These are phyloP conservation scores for Globodera rostochiensis DNA, from an alignment of 1,140 invertebrate species.

Conservation along the genomic window DNA sequence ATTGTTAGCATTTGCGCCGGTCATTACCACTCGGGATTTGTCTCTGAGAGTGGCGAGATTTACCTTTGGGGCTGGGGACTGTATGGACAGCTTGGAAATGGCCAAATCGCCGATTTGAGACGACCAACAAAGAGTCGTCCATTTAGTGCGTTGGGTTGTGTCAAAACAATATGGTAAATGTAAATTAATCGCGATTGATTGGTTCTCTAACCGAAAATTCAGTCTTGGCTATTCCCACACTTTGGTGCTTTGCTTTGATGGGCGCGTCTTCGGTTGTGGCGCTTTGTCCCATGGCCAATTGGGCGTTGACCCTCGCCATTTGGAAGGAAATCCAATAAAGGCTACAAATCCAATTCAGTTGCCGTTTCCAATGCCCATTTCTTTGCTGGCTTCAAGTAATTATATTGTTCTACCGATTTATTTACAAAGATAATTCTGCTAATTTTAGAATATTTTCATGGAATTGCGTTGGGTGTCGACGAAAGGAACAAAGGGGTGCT, in stretches of 20 bases:
- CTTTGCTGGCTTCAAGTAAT: slow-evolving; percentile 34
- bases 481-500: slow-evolving; percentile 9
- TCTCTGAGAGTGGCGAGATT: slow-evolving; percentile 48
- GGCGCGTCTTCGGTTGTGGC: slow-evolving; percentile 47
- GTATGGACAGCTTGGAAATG: slow-evolving; percentile 50
- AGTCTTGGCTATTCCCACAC: slow-evolving; percentile 47
- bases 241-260: slow-evolving; percentile 42
- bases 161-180: neutral
- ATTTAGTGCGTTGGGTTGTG: slow-evolving; percentile 40
- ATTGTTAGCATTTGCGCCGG: slow-evolving; percentile 45
- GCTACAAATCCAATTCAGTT: slow-evolving; percentile 20
- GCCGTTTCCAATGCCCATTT: slow-evolving; percentile 38
- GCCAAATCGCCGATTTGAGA: slow-evolving; percentile 19
- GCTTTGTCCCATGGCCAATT: slow-evolving; percentile 36
- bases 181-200: neutral
- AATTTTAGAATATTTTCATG: slow-evolving; percentile 40
- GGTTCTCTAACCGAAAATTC: neutral
- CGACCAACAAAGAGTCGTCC: slow-evolving; percentile 23
- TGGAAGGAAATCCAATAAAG: slow-evolving; percentile 22
- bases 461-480: slow-evolving; percentile 35
- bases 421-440: too few species aligned
- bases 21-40: slow-evolving; percentile 58
- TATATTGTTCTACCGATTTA: too few species aligned
- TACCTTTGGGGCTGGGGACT: slow-evolving; percentile 59
- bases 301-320: slow-evolving; percentile 30